These are phyloP conservation scores for Operophtera brumata DNA, from an alignment of 2,888 invertebrate genomes.

Conservation along the genomic window DNA sequence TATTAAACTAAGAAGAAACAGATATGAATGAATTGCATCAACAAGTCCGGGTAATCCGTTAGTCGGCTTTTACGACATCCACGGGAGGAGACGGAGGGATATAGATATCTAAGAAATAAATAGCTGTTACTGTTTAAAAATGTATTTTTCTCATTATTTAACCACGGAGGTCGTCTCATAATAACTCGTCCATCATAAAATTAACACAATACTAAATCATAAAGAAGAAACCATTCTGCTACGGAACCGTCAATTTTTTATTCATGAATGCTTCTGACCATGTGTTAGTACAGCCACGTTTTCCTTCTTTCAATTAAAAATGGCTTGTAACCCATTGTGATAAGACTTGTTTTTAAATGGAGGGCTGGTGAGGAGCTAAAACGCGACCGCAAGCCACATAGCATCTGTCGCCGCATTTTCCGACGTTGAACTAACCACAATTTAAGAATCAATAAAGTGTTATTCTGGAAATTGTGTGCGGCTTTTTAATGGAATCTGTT, in stretches of 20 bases:
- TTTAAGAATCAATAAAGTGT: constrained; percentile 51
- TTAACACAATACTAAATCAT: constrained; percentile 13
- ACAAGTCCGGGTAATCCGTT: no score
- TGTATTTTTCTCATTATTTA: background rate
- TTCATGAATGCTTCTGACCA: constrained; percentile 26
- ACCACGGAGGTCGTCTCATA: constrained; percentile 10
- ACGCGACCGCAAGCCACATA: constrained; percentile 53
- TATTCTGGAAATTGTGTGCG: constrained; percentile 30
- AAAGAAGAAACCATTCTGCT: constrained; percentile 21
- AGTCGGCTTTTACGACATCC: no score
- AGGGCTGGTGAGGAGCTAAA: constrained; percentile 27
- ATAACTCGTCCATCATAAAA: constrained; percentile 8
- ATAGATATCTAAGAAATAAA: no score
- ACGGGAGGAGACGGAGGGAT: no score
- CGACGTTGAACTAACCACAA: constrained; percentile 57
- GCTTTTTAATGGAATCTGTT: constrained; percentile 19
- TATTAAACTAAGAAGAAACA: no score
- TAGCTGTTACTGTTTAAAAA: no score
- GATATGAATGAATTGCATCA: no score
- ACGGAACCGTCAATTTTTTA: constrained; percentile 27
- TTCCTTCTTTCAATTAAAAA: constrained; percentile 12
- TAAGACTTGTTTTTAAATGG: constrained; percentile 32
- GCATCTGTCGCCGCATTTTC: constrained; percentile 60
- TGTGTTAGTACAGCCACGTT: constrained; percentile 21
- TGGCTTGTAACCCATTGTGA: constrained; percentile 30